Percentiles rank a stretch among this genome's conserved stretches.
phyloP scores from a whole-genome alignment of 2,113 vertebrate genomes.

The Lepus americanus region DNA sequence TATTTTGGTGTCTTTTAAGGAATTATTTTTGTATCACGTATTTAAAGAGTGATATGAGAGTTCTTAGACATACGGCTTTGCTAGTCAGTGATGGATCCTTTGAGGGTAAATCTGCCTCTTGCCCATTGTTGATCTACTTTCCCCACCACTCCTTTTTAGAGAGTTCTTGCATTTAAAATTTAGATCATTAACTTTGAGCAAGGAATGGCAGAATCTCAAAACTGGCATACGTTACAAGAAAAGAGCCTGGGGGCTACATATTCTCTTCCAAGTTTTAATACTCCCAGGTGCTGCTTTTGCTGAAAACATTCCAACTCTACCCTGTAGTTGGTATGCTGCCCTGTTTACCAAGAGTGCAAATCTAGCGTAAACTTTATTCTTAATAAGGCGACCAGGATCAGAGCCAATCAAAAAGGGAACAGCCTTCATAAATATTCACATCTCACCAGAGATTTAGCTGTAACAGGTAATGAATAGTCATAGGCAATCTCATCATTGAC shows the following conservation, averaged over 20 bases:
- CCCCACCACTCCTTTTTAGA: not conserved
- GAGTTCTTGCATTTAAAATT: conserved; percentile 44
- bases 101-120: not conserved
- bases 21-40: not conserved
- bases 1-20: not conserved
- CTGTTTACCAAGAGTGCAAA: conserved; percentile 54
- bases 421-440: conserved; percentile 66
- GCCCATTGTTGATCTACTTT: not conserved
- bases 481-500: conserved; percentile 52
- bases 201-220: conserved; percentile 67
- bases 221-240: conserved; percentile 12
- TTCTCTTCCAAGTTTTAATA: conserved; percentile 51
- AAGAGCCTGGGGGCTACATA: conserved; percentile 42
- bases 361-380: conserved; percentile 45
- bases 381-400: conserved; percentile 66
- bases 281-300: conserved; percentile 31
- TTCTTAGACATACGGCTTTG: not conserved
- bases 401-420: conserved; percentile 64
- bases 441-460: conserved; percentile 56
- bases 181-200: conserved; percentile 61
- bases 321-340: conserved; percentile 15
- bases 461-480: conserved; percentile 68
- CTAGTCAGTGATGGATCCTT: not conserved
- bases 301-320: conserved; percentile 46
- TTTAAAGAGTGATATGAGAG: not conserved